phyloP scores from a whole-genome alignment of 2,888 invertebrate genomes.

The Phania funesta region DNA sequence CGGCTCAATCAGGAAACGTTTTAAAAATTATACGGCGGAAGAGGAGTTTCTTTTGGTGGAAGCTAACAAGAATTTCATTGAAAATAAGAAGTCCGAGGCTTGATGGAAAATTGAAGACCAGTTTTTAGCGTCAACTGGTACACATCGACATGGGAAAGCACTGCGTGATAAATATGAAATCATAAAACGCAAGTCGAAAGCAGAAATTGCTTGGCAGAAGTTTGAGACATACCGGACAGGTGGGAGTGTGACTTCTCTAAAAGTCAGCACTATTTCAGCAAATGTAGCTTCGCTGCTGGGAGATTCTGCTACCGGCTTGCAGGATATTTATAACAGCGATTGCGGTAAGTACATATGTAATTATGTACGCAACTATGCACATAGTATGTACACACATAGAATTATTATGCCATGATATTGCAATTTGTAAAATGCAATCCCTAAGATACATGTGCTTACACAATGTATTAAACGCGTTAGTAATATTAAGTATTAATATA shows the following conservation, averaged over 20 bases:
- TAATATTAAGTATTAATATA: too few species aligned
- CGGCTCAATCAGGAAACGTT: too few species aligned
- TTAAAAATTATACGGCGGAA: background rate
- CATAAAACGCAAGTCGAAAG: background rate
- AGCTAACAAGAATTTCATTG: background rate
- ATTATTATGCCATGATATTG: too few species aligned
- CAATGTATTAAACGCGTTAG: too few species aligned
- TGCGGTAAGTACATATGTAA: background rate
- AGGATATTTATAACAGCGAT: background rate
- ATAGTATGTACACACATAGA: too few species aligned
- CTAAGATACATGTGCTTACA: too few species aligned
- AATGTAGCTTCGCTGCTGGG: background rate
- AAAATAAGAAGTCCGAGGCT: background rate
- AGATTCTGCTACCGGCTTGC: background rate
- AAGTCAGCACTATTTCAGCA: background rate
- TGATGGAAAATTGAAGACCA: background rate
- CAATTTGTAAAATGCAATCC: too few species aligned
- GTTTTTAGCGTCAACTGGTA: background rate
- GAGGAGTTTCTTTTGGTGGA: background rate
- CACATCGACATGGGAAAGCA: background rate
- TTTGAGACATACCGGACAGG: too few species aligned
- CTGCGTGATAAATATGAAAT: background rate
- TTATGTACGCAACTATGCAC: too few species aligned
- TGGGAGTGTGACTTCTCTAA: background rate
- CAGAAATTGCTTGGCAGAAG: background rate